Evolutionary conservation across 2,888 invertebrate species (phyloP), one percentile per base, ranked within the genome.

Genomic region (Romanomermis culicivorax): DNA sequence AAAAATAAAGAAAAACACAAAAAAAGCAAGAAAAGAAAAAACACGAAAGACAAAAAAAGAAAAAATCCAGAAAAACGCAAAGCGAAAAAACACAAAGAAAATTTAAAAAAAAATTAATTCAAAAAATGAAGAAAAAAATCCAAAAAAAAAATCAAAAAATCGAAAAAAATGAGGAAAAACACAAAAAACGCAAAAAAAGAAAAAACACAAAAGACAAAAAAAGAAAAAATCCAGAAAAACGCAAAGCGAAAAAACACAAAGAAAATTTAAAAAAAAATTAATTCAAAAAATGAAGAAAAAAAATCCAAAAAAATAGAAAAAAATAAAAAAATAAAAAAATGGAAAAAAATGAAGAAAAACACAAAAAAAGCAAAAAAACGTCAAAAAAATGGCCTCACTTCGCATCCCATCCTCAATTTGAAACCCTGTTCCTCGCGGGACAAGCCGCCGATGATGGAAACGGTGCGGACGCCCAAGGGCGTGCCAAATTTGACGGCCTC

Each of bases 401-500:
- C 97, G 71, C 97, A 97, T 48, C 97, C 97, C 74, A 93, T 78
- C 61, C 95, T 77, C 50, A 97, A 75, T 62, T 87, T 81, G 70
- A 95, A 91, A 51, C 95, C 97, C 77, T 99, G 97, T 54, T 97
- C 97, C 72, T 99, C 97, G 63, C 95, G 78, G 1, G 91, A 93
- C 17, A 95, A 76, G 63, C 73, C 73, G 69, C 91, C 91, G n/a
- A 93, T 91, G n/a, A 93, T 87, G 1, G 89, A 88, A 0, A 91
- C 89, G 1, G 91, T 91, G 54, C 88, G 79, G 56, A 93, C 89
- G 24, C 82, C 87, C 51, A 93, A 71, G 1, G 86, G 85, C 62
- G 82, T 80, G 25, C 95, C 97, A 74, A 99, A 97, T 71, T 93
- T 97, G 58, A 82, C 83, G 0, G 93, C 88, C 72, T 99, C 97